These are phyloP conservation scores for Cyclargus thomasi DNA, from an alignment of 1,140 invertebrate genomes.

Conservation along the genomic window DNA sequence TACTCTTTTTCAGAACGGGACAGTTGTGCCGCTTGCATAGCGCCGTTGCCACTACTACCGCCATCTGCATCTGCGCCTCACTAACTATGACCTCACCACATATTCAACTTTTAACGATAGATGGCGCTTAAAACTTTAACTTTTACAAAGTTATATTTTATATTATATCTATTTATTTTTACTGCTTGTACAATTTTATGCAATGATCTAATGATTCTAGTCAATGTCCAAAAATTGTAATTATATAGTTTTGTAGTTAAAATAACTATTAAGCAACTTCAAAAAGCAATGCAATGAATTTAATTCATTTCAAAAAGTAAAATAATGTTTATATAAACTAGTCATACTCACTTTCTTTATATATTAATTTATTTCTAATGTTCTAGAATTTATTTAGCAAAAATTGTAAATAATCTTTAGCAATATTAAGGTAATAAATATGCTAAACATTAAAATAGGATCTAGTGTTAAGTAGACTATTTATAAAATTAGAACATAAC, in stretches of 20 bases:
- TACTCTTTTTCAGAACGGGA: slow-evolving; percentile 52
- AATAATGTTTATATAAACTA: neutral
- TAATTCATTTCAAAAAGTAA: slow-evolving; percentile 34
- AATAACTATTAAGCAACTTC: slow-evolving; percentile 9
- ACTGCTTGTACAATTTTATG: too few relatives aligned
- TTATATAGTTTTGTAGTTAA: slow-evolving; percentile 22
- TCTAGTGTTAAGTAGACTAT: neutral
- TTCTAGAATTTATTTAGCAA: slow-evolving; percentile 2
- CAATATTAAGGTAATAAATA: slow-evolving; percentile 9
- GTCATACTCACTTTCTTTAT: neutral
- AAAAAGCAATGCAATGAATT: slow-evolving; percentile 37
- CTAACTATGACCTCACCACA: slow-evolving; percentile 29
- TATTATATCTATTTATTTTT: too few relatives aligned
- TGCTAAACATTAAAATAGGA: neutral
- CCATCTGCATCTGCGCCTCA: slow-evolving; percentile 55
- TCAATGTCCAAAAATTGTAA: slow-evolving; percentile 7
- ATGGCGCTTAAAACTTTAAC: slow-evolving; percentile 22
- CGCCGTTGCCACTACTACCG: slow-evolving; percentile 53
- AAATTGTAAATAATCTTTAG: slow-evolving; percentile 2
- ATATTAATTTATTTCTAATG: neutral
- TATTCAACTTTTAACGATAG: slow-evolving; percentile 13
- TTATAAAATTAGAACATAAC: neutral
- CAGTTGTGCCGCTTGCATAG: slow-evolving; percentile 56
- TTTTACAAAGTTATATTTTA: too few relatives aligned
- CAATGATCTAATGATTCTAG: slow-evolving; percentile 1